Conservation (phyloP, 2,113 vertebrate genomes). For the Mus pahari region DNA sequence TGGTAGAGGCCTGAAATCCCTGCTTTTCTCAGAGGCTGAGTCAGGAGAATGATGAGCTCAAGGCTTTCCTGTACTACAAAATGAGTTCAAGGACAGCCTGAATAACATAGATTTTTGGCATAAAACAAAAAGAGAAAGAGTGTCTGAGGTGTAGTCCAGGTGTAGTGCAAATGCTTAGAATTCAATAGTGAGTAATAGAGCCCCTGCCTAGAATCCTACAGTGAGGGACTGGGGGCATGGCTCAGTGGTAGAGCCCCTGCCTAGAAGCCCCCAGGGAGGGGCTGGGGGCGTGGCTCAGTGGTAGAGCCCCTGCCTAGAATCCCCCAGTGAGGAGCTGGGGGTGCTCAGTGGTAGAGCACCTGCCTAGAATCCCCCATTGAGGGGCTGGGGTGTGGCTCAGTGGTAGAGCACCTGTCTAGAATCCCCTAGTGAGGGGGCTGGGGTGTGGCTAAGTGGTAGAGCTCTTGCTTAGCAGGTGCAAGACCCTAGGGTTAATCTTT, state of each 20-base stretch:
- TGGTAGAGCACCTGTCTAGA: not conserved
- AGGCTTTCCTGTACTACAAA: not conserved
- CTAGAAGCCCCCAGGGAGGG: not conserved
- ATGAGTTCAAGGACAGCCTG: not conserved
- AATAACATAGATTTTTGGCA: not conserved
- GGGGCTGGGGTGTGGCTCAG: not conserved
- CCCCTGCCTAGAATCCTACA: not conserved
- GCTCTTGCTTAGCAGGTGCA: not conserved
- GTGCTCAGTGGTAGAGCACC: not conserved
- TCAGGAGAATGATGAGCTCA: not conserved
- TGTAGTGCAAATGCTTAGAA: not conserved
- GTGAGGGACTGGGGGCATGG: not conserved
- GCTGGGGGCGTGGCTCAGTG: not conserved
- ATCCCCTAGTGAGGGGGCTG: not conserved
- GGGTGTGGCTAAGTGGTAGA: not conserved
- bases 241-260: not conserved
- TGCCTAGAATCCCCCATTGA: not conserved
- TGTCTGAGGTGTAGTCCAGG: not conserved
- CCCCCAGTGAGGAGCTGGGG: not conserved
- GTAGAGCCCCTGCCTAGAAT: not conserved
- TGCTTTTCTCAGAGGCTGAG: not conserved
- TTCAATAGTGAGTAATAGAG: not conserved
- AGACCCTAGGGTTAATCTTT: not conserved
- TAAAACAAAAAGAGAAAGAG: not conserved
- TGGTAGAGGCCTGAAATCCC: not conserved